Base-by-base conservation (phyloP, 2,888 invertebrate species). In the Ariolimax columbianus region DNA sequence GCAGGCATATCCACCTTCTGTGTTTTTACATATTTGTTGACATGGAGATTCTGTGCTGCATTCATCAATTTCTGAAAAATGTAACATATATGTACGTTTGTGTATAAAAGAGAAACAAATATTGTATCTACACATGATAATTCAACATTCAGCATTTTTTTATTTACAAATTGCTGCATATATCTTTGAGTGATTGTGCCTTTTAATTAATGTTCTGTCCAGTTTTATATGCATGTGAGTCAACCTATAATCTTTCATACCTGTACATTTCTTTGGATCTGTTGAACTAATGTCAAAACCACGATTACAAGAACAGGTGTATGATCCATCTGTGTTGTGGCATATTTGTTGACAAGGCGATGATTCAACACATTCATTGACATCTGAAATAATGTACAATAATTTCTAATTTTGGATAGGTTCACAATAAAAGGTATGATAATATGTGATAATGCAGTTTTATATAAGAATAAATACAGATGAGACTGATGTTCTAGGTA, bases 11-110 rank as follows among this genome's bases (percentile, higher is more conserved):
- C 80, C 33, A 17, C 70, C 70, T 11, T 30, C 47, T 36, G 30
- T 80, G 66, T 80, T 80, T 19, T 38, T 70, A 38, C 80, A 80
- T 17, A 47, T n/a, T 47, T 80, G 80, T 47, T 80, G 19, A 43
- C 80, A 80, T 14, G 80, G 80, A 0, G 68, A 43, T 11, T 36
- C 43, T 1, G 0, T 66, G 1, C 9, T 30, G 68, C 80, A 80
- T 68, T 80, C 68, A 40, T 80, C 47, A 9, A 80, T 33, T n/a
- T 80, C 80, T 80, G 43, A 1, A 43, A n/a, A n/a, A 0, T 63
- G 17, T 4, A 9, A 63, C 14, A 47, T 47, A 9, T 14, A 9
- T 47, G 14, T 6, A 47, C 14, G 6, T 47, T 47, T 47, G 47
- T 47, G 6, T 6, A 47, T 14, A 47, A 47, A 47, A 9, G 14